These are phyloP conservation scores for Trichosurus vulpecula DNA, from an alignment of 2,797 vertebrate species.

Conservation along the genomic window DNA sequence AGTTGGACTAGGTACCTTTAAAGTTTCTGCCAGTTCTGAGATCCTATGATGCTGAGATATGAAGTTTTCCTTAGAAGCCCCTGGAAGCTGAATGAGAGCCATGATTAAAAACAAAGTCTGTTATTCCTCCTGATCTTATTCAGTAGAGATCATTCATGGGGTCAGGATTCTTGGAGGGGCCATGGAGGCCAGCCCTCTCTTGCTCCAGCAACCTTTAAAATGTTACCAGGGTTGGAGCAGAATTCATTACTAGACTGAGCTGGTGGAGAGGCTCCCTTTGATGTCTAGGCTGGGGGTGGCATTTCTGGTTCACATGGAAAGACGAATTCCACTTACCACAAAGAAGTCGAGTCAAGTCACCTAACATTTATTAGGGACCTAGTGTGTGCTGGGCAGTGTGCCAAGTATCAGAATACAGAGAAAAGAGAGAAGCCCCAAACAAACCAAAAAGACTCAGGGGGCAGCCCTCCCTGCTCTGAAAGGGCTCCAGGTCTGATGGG, in stretches of 20 bases:
- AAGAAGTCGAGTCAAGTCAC: neutral
- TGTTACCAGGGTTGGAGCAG: neutral
- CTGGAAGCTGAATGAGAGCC: neutral
- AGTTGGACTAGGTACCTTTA: neutral
- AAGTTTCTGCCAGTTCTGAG: neutral
- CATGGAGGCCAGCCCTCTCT: neutral
- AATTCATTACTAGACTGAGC: neutral
- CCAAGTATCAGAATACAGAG: neutral
- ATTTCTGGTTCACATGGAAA: neutral
- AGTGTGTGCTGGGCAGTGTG: neutral
- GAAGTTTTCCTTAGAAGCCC: too few species aligned
- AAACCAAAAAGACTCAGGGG: too few species aligned
- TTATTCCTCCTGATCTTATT: neutral
- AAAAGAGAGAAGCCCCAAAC: neutral
- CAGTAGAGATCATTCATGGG: neutral
- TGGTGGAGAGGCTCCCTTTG: neutral
- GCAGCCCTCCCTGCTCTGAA: too few species aligned
- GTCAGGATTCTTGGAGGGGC: neutral
- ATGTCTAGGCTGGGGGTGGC: neutral
- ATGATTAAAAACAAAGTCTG: neutral
- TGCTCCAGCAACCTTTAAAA: neutral
- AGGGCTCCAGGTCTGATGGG: neutral
- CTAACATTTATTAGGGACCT: neutral
- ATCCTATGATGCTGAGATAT: neutral
- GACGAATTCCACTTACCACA: neutral